phyloP scores from a whole-genome alignment of 2,888 invertebrate species.

The Sericinus montela region DNA sequence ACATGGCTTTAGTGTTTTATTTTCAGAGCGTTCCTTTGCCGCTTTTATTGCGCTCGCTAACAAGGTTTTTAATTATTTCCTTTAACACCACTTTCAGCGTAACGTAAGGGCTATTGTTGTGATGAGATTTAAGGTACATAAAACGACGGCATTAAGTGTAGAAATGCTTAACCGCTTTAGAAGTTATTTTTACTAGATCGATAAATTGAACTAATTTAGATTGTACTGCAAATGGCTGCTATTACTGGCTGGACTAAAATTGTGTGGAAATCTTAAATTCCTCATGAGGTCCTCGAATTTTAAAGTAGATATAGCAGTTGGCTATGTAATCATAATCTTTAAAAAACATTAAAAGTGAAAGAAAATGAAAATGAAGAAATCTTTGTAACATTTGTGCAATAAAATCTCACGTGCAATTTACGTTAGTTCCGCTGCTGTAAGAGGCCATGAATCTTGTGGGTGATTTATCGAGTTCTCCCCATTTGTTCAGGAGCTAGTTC shows the following conservation, averaged over 20 bases:
- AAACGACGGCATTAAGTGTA: not conserved
- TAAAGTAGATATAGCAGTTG: too few relatives aligned
- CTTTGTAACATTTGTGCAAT: not conserved
- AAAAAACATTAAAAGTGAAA: too few relatives aligned
- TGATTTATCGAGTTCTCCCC: constrained; percentile 46
- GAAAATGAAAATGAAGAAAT: not conserved
- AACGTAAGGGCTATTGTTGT: constrained; percentile 31
- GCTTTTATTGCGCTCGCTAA: constrained; percentile 68
- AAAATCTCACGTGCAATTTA: not conserved
- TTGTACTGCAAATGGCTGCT: too few relatives aligned
- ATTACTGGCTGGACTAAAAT: too few relatives aligned
- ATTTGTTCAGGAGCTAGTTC: constrained; percentile 16
- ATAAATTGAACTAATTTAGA: too few relatives aligned
- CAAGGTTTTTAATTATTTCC: constrained; percentile 78
- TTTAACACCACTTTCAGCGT: constrained; percentile 68
- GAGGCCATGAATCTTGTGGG: constrained; percentile 53
- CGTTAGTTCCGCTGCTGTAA: constrained; percentile 29
- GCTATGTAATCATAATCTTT: too few relatives aligned
- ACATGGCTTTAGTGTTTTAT: constrained; percentile 52
- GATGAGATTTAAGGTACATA: constrained; percentile 9
- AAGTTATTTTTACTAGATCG: too few relatives aligned
- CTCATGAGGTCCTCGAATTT: too few relatives aligned
- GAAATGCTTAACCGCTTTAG: not conserved
- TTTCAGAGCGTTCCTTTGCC: constrained; percentile 65
- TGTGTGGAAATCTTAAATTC: too few relatives aligned